Conservation (phyloP, 37 sponge, comb jelly and placozoan genomes). For the Lycopodina hypogea region DNA sequence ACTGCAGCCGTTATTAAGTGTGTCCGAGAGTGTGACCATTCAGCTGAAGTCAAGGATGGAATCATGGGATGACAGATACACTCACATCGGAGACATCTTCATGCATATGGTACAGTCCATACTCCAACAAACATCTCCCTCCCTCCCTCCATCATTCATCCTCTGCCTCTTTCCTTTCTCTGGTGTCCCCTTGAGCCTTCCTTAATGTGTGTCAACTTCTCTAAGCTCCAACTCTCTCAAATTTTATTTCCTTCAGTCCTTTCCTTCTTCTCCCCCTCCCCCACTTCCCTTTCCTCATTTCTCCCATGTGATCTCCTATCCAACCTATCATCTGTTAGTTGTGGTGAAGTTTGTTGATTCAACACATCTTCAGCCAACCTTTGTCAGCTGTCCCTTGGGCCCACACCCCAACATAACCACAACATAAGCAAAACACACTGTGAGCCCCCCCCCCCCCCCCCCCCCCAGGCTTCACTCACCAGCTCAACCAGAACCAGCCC, state of each 20-base stretch:
- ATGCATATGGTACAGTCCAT: slow-evolving; percentile 49
- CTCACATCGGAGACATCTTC: slow-evolving; percentile 75
- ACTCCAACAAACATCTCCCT: not conserved
- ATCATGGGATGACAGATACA: slow-evolving; percentile 70
- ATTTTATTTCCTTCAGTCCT: not conserved
- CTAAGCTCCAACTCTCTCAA: not conserved
- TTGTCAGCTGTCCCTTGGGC: too few species aligned
- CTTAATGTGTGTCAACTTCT: too few species aligned
- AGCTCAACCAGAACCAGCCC: too few species aligned
- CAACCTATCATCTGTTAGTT: too few species aligned
- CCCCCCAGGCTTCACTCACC: too few species aligned
- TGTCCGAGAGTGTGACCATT: slow-evolving; percentile 37
- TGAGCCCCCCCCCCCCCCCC: too few species aligned
- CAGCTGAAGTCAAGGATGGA: slow-evolving; percentile 70
- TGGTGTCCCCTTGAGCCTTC: not conserved
- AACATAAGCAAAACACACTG: too few species aligned
- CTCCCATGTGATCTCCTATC: not conserved
- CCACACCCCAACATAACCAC: too few species aligned
- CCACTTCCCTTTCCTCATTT: not conserved
- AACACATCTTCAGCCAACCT: too few species aligned
- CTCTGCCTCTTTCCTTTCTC: not conserved
- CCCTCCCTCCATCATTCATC: not conserved
- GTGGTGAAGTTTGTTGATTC: too few species aligned
- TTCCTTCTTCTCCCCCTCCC: not conserved
- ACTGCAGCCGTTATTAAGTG: slow-evolving; percentile 65